phyloP scores from a whole-genome alignment of 2,113 vertebrate genomes.

The Forbesichthys papilliferus region DNA sequence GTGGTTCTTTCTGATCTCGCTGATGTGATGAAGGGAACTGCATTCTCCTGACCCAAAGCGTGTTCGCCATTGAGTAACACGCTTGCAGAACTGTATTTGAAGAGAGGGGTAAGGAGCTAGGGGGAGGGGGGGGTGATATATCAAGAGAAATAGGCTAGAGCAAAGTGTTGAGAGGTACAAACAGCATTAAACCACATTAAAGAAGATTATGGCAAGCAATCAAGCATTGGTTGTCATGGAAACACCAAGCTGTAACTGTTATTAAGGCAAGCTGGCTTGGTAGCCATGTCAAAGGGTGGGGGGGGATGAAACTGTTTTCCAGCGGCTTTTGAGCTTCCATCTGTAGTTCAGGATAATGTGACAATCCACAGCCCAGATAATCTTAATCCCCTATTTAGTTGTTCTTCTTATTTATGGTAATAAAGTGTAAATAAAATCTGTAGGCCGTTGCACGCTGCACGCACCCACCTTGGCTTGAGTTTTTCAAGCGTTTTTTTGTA shows the following conservation, averaged over 20 bases:
- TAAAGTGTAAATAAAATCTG: background rate
- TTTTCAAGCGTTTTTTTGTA: too few species aligned
- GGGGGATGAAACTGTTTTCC: constrained; percentile 52
- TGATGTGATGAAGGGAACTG: too few species aligned
- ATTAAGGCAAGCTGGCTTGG: constrained; percentile 68
- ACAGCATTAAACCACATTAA: constrained; percentile 78
- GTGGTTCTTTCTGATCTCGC: too few species aligned
- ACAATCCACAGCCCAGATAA: constrained; percentile 66
- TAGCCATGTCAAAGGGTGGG: constrained; percentile 63
- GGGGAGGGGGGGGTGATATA: background rate
- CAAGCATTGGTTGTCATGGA: constrained; percentile 70
- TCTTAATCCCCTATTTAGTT: constrained; percentile 65
- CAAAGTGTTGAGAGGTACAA: constrained; percentile 54
- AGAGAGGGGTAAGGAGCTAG: background rate
- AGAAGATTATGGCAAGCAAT: constrained; percentile 78
- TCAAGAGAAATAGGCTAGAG: constrained; percentile 12
- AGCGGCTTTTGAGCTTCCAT: constrained; percentile 27
- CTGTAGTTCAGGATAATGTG: constrained; percentile 67
- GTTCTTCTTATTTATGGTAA: constrained; percentile 58
- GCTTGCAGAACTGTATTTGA: too few species aligned
- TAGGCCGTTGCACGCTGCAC: background rate
- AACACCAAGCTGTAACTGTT: constrained; percentile 68
- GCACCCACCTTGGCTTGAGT: too few species aligned
- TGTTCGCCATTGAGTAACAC: too few species aligned
- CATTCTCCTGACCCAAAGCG: too few species aligned